Base-by-base conservation (phyloP, 2,888 invertebrate genomes). In the Agrilus cyanescens region DNA sequence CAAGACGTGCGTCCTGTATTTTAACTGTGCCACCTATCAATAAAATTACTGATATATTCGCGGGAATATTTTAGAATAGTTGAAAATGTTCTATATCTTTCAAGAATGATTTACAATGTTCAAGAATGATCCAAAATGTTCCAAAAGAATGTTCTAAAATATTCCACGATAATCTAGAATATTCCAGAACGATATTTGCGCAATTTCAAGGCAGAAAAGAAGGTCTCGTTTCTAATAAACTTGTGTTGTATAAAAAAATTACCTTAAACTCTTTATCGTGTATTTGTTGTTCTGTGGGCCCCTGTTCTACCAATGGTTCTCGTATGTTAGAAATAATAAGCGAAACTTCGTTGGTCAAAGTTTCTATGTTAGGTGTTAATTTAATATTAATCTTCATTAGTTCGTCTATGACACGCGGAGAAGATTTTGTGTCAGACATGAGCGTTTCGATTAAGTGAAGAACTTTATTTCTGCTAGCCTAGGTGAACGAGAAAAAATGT, bases 271-370 rank as follows among this genome's bases (percentile, higher is more conserved):
- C 44, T 37, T 45, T 51, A 32, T 53, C 45, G 30, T 43, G 39
- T 8, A 43, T 18, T 31, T 49, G 43, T 10, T 41, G 32, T 42
- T 44, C 42, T 15, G 45, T 38, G 10, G 45, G 45, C 14, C 32
- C 34, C 43, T 51, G 40, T 36, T 51, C 50, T 18, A 48, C 43
- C 6, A 53, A 25, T 2, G 56, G 57, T 49, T 57, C 56, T 36
- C 52, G 50, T 41, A 59, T 56, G 16, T 60, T 56, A 3, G 55
- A 56, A 37, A 60, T 57, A 31, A 60, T 46, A 29, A 51, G 45
- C 39, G 55, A 57, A 5, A 57, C 51, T 33, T 55, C 55, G 14
- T 43, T 51, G 4, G 53, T 53, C 29, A 60, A 52, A 12, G 41
- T 44, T 13, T 55, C 55, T 1, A 50, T 32, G 37, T 51, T 49